Conservation (phyloP, 2,113 vertebrate genomes). For the Mesitornis unicolor region DNA sequence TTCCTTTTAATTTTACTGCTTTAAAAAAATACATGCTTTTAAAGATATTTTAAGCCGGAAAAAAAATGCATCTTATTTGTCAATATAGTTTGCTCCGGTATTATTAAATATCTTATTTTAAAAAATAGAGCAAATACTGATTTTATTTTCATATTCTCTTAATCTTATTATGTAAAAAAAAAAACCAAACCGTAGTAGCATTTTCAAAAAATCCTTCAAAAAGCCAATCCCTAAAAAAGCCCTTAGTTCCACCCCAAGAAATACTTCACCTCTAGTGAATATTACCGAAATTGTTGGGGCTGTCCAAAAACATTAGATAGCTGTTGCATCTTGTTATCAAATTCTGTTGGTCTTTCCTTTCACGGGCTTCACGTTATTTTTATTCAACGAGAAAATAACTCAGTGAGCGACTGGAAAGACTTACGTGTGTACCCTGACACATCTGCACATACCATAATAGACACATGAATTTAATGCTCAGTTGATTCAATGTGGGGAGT, state of each 20-base stretch:
- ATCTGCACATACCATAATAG: constrained; percentile 45
- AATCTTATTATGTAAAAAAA: neutral
- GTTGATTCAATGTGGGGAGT: constrained; percentile 41
- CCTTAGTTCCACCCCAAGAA: neutral
- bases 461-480: constrained; percentile 63
- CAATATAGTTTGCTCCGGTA: neutral
- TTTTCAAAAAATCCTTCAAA: no score
- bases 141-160: neutral
- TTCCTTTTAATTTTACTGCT: neutral
- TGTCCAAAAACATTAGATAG: constrained; percentile 28
- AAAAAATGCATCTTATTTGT: neutral
- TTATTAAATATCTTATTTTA: neutral
- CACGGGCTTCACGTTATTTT: constrained; percentile 41
- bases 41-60: neutral
- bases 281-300: neutral
- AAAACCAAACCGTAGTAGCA: neutral
- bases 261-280: neutral
- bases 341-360: constrained; percentile 27
- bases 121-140: neutral
- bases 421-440: constrained; percentile 45
- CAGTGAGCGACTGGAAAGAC: constrained; percentile 20
- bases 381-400: constrained; percentile 33
- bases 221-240: no score
- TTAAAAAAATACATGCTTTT: neutral
- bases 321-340: constrained; percentile 55